Percentiles rank a stretch among this genome's conserved stretches.
These are phyloP conservation scores for Sebastolobus alascanus DNA, from an alignment of 2,797 vertebrate species.

Conservation along the genomic window DNA sequence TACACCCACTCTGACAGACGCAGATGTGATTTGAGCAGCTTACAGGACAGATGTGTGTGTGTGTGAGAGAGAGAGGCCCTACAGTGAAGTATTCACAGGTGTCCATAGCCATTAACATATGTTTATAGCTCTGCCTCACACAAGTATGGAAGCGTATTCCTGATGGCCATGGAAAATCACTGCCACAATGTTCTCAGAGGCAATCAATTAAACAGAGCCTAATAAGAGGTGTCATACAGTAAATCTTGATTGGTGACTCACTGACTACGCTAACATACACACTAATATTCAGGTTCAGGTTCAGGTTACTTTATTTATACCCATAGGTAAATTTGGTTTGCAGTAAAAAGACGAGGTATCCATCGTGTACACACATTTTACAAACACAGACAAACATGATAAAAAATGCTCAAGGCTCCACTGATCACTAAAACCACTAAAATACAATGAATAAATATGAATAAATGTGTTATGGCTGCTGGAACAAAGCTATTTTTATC, in stretches of 20 bases:
- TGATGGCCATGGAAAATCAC: constrained; percentile 63
- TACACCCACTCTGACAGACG: constrained; percentile 50
- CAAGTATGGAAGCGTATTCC: constrained; percentile 51
- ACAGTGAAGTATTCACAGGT: constrained; percentile 78
- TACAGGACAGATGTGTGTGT: constrained; percentile 25
- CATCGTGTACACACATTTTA: too few species aligned
- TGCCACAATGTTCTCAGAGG: constrained; percentile 33
- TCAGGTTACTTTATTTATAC: too few species aligned
- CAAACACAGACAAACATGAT: too few species aligned
- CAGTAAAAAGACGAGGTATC: too few species aligned
- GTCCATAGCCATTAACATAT: constrained; percentile 71
- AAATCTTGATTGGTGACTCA: constrained; percentile 31
- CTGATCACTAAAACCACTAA: too few species aligned
- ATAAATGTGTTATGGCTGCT: too few species aligned
- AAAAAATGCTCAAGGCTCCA: too few species aligned
- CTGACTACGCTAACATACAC: not conserved
- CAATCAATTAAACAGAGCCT: constrained; percentile 47
- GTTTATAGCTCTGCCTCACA: constrained; percentile 73
- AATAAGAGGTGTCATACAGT: constrained; percentile 39
- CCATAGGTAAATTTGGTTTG: too few species aligned
- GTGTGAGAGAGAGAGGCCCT: constrained; percentile 42
- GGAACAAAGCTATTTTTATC: too few species aligned
- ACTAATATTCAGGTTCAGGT: too few species aligned
- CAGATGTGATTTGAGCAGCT: constrained; percentile 62
- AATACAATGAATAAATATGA: too few species aligned